These are phyloP conservation scores for Margarornis squamiger DNA, from an alignment of 2,797 vertebrate genomes.

Conservation along the genomic window DNA sequence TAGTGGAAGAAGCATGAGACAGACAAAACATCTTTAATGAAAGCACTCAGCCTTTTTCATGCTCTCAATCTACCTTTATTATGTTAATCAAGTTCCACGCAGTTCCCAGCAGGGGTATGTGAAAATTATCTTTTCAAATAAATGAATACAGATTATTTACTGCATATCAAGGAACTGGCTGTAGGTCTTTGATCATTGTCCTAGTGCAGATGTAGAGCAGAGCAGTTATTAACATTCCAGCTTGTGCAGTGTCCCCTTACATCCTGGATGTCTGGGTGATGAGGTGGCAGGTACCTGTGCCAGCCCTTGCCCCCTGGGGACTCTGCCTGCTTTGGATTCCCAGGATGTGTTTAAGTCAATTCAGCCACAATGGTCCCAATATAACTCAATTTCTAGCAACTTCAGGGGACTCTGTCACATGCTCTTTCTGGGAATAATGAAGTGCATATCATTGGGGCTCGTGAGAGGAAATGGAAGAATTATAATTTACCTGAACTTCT, in stretches of 20 bases:
- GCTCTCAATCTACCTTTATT: slow-evolving; percentile 34
- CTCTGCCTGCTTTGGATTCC: neutral
- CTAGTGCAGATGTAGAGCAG: neutral
- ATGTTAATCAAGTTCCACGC: slow-evolving; percentile 30
- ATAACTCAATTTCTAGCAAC: neutral
- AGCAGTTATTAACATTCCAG: neutral
- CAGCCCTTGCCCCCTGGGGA: neutral
- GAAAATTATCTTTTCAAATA: slow-evolving; percentile 38
- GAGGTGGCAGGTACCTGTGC: neutral
- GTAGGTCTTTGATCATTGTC: neutral
- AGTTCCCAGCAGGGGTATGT: neutral
- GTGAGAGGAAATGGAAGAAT: neutral
- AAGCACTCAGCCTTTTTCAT: neutral
- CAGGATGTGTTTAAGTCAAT: neutral
- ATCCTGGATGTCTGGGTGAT: neutral
- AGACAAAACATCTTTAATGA: slow-evolving; percentile 8
- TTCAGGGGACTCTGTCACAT: neutral
- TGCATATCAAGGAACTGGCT: slow-evolving; percentile 41
- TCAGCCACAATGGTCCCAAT: fast-evolving
- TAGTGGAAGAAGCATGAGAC: neutral
- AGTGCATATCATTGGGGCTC: fast-evolving
- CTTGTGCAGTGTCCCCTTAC: neutral
- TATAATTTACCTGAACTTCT: neutral
- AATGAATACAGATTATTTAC: slow-evolving; percentile 24
- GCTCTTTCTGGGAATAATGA: neutral